Conservation (phyloP, 1,140 invertebrate genomes). For the Drosophila nikananu region DNA sequence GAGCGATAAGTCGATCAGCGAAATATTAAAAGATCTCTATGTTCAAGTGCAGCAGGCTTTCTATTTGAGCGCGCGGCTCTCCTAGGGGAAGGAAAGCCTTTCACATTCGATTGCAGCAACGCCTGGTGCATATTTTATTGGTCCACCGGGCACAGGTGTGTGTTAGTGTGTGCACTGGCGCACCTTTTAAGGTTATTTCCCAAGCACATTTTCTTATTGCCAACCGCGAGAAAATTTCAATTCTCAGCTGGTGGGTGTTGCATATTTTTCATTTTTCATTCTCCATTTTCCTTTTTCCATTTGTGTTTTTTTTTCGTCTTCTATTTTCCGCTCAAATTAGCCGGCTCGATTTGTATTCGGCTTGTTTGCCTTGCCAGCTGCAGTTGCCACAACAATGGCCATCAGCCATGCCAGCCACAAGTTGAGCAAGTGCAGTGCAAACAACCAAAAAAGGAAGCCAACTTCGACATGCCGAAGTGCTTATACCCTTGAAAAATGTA, state of each 20-base stretch:
- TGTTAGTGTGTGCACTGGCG: constrained; percentile 1
- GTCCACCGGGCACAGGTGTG: constrained; percentile 25
- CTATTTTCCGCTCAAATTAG: constrained; percentile 62
- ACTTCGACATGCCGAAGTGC: not conserved
- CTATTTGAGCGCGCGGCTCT: constrained; percentile 24
- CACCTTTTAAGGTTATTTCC: constrained; percentile 59
- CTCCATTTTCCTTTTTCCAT: constrained; percentile 16
- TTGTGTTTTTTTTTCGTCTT: not conserved
- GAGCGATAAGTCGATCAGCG: constrained; percentile 46
- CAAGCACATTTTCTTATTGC: constrained; percentile 44
- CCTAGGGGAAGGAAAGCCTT: constrained; percentile 52
- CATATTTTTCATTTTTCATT: constrained; percentile 32
- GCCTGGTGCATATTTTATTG: constrained; percentile 46
- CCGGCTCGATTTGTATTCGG: constrained; percentile 51
- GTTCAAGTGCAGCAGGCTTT: constrained; percentile 29
- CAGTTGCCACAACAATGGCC: constrained; percentile 59
- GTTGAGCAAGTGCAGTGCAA: constrained; percentile 54
- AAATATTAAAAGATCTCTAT: constrained; percentile 36
- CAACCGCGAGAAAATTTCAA: constrained; percentile 37
- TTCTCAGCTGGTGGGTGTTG: constrained; percentile 53
- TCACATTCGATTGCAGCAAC: constrained; percentile 64
- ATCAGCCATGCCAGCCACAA: constrained; percentile 30
- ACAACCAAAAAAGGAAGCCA: constrained; percentile 5
- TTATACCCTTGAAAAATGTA: not conserved
- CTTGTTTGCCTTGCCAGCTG: constrained; percentile 28